Conservation (phyloP, 2,888 invertebrate species). For the Noctua janthina region DNA sequence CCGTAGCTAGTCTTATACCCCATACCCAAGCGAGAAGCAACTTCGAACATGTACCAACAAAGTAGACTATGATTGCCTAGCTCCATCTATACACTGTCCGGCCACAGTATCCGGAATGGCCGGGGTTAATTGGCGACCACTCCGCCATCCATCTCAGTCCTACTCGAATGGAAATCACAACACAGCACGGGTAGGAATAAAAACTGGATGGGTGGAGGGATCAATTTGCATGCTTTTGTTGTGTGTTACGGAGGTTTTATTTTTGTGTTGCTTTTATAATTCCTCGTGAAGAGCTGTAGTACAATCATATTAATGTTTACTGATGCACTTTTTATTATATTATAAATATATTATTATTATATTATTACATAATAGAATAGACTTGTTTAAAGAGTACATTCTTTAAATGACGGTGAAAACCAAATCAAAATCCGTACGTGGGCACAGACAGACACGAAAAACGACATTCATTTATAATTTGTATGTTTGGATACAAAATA, state of each 20-base stretch:
- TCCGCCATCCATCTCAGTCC: conserved; percentile 29
- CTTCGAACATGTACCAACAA: conserved; percentile 2
- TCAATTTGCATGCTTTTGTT: conserved; percentile 32
- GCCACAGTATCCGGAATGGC: background rate
- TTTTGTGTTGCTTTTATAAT: background rate
- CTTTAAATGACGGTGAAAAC: background rate
- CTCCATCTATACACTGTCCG: background rate
- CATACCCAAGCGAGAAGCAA: background rate
- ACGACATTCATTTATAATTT: background rate
- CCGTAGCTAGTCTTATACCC: background rate
- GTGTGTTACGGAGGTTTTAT: background rate
- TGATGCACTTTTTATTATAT: background rate
- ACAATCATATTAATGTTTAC: background rate
- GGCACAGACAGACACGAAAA: background rate
- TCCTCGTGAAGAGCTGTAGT: background rate
- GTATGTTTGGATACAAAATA: background rate
- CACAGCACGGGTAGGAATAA: conserved; percentile 18
- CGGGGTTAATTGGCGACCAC: conserved; percentile 45
- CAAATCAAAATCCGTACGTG: background rate
- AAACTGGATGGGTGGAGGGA: conserved; percentile 3
- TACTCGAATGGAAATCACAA: conserved; percentile 37
- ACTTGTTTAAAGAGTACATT: too few species aligned
- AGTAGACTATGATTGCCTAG: background rate
- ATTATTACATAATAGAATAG: too few species aligned
- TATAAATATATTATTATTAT: too few species aligned